Conservation (phyloP, 2,797 vertebrate species). For the Crocidura indochinensis region DNA sequence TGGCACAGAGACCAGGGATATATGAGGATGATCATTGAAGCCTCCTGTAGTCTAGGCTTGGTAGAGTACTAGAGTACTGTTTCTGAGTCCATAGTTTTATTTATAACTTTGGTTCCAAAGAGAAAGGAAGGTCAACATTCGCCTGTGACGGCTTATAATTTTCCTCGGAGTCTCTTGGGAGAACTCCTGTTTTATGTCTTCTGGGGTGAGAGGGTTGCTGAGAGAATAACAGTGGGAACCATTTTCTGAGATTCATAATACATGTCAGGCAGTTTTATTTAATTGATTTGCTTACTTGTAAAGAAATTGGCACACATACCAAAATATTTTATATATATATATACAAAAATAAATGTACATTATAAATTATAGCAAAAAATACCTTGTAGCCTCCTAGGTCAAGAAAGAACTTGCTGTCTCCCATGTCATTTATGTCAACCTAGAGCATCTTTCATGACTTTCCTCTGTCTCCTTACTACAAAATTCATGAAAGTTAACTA, state of each 20-base stretch:
- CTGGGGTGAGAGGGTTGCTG: neutral
- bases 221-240: neutral
- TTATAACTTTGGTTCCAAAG: slow-evolving; percentile 2
- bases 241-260: neutral
- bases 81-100: neutral
- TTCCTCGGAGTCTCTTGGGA: slow-evolving; percentile 38
- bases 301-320: neutral
- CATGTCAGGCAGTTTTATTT: neutral
- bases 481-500: neutral
- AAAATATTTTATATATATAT: neutral
- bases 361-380: slow-evolving; percentile 25
- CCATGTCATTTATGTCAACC: no score
- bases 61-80: neutral
- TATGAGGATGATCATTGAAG: no score
- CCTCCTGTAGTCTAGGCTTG: neutral
- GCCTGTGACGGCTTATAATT: slow-evolving; percentile 33
- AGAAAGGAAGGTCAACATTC: neutral
- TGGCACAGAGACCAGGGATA: neutral
- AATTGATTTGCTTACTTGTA: slow-evolving; percentile 4
- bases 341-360: neutral
- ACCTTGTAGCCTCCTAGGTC: neutral
- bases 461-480: neutral
- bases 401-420: slow-evolving; percentile 6
- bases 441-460: neutral
- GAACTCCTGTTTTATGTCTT: neutral